phyloP scores from a whole-genome alignment of 2,888 invertebrate species.

The Oscheius sp. region DNA sequence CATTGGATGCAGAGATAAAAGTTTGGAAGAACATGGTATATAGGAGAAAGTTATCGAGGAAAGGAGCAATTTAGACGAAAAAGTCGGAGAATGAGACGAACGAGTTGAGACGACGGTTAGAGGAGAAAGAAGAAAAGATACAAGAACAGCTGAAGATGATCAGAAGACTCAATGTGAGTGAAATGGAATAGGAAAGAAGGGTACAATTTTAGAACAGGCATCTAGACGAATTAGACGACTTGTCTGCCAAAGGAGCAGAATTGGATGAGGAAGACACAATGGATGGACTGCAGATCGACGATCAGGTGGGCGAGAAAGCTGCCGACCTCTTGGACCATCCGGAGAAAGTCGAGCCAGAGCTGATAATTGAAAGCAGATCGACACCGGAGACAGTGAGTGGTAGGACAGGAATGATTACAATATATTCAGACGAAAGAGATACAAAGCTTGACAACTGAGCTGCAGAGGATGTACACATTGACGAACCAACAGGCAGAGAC shows the following conservation, averaged over 20 bases:
- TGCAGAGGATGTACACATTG: slow-evolving; percentile 12
- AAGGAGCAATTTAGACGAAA: slow-evolving; percentile 9
- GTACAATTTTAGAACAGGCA: too few relatives aligned
- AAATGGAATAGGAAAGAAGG: background rate
- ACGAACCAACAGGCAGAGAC: slow-evolving; percentile 12
- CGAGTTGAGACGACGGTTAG: slow-evolving; percentile 22
- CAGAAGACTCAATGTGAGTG: background rate
- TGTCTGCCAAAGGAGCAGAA: background rate
- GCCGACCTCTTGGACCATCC: background rate
- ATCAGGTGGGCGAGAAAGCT: background rate
- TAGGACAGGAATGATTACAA: background rate
- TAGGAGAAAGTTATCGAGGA: background rate
- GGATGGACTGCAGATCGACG: slow-evolving; percentile 11
- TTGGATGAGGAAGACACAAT: slow-evolving; percentile 3
- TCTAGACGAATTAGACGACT: background rate
- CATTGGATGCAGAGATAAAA: slow-evolving; percentile 17
- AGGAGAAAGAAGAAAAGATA: background rate
- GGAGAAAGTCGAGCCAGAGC: background rate
- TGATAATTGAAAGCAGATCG: background rate
- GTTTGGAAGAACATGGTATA: slow-evolving; percentile 30
- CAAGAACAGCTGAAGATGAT: background rate
- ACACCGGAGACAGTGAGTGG: background rate
- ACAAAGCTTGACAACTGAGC: background rate
- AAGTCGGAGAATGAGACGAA: slow-evolving; percentile 25
- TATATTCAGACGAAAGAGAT: slow-evolving; percentile 8